Evolutionary conservation across 2,797 vertebrate species (phyloP).

Genomic region (Sebastes vulpes): DNA sequence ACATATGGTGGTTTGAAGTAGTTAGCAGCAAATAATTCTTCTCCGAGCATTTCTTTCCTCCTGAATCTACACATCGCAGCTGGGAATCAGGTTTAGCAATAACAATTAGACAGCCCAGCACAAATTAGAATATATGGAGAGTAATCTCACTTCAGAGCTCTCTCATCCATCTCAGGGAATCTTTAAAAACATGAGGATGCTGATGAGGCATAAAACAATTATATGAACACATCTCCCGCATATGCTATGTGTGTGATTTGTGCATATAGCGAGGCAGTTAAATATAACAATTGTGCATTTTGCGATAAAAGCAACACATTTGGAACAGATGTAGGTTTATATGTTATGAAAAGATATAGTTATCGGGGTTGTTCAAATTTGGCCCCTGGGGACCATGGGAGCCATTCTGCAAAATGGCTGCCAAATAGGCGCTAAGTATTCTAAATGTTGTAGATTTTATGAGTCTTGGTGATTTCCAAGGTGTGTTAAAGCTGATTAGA

Average conservation of each 20-base stretch:
- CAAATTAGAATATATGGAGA: conserved; percentile 20
- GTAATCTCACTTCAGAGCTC: not conserved
- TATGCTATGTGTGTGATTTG: not conserved
- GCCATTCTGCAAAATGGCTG: no score
- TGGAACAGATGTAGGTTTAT: no score
- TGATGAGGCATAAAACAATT: not conserved
- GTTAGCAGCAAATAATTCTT: conserved; percentile 1
- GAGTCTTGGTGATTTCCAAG: no score
- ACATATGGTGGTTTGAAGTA: conserved; percentile 21
- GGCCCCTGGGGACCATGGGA: no score
- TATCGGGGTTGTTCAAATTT: no score
- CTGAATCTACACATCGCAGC: not conserved
- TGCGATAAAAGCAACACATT: no score
- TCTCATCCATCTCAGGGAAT: conserved; percentile 9
- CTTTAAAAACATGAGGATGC: not conserved
- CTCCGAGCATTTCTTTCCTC: not conserved
- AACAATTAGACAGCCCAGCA: not conserved
- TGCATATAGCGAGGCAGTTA: not conserved
- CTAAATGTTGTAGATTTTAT: no score
- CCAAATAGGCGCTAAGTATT: no score
- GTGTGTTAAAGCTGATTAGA: no score
- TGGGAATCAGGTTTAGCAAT: conserved; percentile 15
- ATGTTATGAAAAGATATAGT: no score
- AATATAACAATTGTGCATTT: no score
- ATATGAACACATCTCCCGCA: not conserved